phyloP scores from a whole-genome alignment of 2,888 invertebrate species.

The Neoascia interrupta region DNA sequence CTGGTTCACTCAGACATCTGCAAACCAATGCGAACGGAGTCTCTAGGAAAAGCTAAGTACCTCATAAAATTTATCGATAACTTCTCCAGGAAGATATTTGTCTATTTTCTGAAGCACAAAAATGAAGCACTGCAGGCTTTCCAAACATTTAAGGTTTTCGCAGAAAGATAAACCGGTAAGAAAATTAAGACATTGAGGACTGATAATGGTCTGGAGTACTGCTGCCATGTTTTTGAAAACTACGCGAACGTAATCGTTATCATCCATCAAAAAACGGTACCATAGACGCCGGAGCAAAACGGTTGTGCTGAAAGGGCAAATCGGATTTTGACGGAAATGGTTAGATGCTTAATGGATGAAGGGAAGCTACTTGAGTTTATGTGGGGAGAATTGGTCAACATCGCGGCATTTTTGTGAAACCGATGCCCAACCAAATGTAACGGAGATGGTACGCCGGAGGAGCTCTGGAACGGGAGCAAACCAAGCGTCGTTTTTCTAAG shows the following conservation, averaged over 20 bases:
- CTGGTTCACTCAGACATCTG: slow-evolving; percentile 7
- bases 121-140: slow-evolving; percentile 5
- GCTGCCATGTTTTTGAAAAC: slow-evolving; percentile 2
- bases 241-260: background rate
- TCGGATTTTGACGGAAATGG: slow-evolving; percentile 10
- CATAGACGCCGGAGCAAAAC: slow-evolving; percentile 15
- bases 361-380: background rate
- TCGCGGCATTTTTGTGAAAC: slow-evolving; percentile 11
- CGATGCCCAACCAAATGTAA: slow-evolving; percentile 26
- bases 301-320: slow-evolving; percentile 5
- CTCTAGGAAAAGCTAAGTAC: slow-evolving; percentile 13
- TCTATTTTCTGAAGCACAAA: slow-evolving; percentile 14
- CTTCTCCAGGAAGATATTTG: slow-evolving; percentile 8
- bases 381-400: slow-evolving; percentile 14
- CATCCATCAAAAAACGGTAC: slow-evolving; percentile 20
- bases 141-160: slow-evolving; percentile 1
- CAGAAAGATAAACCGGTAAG: slow-evolving; percentile 7
- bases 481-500: slow-evolving; percentile 13
- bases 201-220: slow-evolving; percentile 2
- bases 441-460: slow-evolving; percentile 6
- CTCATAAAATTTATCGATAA: slow-evolving; percentile 12
- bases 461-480: slow-evolving; percentile 18
- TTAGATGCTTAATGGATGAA: background rate
- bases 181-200: slow-evolving; percentile 9
- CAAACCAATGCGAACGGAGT: slow-evolving; percentile 5